Conservation (phyloP, 2,113 vertebrate species). For the Penelope pileata region DNA sequence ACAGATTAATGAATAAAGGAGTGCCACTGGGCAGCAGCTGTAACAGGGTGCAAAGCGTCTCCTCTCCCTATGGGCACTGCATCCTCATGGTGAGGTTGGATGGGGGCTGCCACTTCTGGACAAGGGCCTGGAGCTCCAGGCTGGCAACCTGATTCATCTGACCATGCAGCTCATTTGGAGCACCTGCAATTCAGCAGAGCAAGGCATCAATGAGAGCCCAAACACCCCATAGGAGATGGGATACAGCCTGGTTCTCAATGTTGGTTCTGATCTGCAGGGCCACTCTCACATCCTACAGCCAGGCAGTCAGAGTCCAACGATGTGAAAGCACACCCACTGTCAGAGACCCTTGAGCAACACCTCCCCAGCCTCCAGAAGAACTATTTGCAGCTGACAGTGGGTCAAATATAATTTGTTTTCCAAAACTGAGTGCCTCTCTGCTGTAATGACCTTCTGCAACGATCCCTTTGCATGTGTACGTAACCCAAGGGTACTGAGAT, state of each 20-base stretch:
- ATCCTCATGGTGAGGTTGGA: constrained; percentile 60
- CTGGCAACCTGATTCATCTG: constrained; percentile 41
- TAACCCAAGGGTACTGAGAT: not conserved
- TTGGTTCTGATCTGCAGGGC: not conserved
- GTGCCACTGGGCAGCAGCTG: not conserved
- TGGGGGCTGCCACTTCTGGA: constrained; percentile 42
- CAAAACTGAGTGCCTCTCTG: not conserved
- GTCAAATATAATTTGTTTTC: not conserved
- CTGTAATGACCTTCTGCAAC: too few relatives aligned
- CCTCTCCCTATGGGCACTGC: not conserved
- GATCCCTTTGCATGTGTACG: not conserved
- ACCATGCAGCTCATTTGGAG: constrained; percentile 32
- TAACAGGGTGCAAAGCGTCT: not conserved
- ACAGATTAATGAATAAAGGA: too few relatives aligned
- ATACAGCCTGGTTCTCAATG: not conserved
- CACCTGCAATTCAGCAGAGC: constrained; percentile 47
- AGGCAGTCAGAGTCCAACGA: not conserved
- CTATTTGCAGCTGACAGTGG: not conserved
- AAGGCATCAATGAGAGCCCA: not conserved
- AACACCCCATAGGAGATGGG: not conserved
- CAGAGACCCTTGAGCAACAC: not conserved
- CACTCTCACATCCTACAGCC: not conserved
- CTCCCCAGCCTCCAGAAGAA: not conserved
- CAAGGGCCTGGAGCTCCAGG: not conserved
- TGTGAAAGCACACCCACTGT: not conserved